Percentiles rank a stretch among this genome's conserved stretches.
These are phyloP conservation scores for Arvicola amphibius DNA, from an alignment of 2,797 vertebrate genomes.

Conservation along the genomic window DNA sequence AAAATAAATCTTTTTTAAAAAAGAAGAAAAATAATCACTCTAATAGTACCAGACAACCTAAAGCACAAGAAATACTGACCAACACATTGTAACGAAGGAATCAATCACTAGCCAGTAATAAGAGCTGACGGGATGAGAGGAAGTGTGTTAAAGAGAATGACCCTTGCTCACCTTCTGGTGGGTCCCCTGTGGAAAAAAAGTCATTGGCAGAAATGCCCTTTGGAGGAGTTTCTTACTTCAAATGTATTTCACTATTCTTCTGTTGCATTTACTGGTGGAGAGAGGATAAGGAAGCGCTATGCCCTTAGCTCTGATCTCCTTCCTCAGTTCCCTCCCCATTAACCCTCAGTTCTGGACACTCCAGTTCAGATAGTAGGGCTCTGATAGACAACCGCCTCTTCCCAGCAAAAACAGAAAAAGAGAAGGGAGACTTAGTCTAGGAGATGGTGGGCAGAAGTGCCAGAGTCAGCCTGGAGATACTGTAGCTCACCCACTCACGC, in stretches of 20 bases:
- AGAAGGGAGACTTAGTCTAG: not conserved
- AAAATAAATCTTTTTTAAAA: not conserved
- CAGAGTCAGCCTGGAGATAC: not conserved
- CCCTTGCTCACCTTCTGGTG: not conserved
- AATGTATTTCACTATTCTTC: not conserved
- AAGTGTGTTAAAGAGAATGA: not conserved
- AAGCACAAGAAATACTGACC: not conserved
- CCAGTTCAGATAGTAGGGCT: not conserved
- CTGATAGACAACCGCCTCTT: not conserved
- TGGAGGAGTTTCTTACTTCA: not conserved
- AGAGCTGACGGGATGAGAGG: not conserved
- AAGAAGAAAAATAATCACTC: not conserved
- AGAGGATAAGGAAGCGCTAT: not conserved
- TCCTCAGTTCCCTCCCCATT: not conserved
- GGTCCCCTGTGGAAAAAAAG: not conserved
- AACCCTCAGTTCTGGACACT: not conserved
- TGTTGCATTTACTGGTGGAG: not conserved
- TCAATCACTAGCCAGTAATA: not conserved
- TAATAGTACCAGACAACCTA: not conserved
- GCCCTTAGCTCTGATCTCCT: not conserved
- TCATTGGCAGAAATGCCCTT: not conserved
- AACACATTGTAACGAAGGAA: not conserved
- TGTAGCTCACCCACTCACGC: not conserved
- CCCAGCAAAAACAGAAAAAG: not conserved
- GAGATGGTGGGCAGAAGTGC: not conserved